Percentiles rank a stretch among this genome's conserved stretches.
phyloP scores from a whole-genome alignment of 2,888 invertebrate species.

The Hyalella azteca region DNA sequence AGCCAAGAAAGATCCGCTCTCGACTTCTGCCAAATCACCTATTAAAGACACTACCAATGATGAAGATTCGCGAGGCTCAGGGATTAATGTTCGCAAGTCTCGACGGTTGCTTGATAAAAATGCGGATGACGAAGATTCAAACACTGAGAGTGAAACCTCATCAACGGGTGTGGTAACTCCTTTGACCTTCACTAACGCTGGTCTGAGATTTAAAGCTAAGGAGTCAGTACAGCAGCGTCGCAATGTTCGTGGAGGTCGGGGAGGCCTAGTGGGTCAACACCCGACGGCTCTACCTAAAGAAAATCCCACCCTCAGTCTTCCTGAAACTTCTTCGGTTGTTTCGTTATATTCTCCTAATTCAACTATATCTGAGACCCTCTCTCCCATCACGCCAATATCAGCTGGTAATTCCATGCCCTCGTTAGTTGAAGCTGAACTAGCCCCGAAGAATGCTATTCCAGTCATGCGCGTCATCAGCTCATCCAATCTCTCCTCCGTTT shows the following conservation, averaged over 20 bases:
- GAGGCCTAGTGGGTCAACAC: background rate
- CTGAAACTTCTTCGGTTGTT: background rate
- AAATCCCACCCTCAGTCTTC: slow-evolving; percentile 19
- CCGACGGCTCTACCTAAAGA: slow-evolving; percentile 10
- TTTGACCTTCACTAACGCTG: slow-evolving; percentile 20
- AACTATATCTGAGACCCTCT: slow-evolving; percentile 4
- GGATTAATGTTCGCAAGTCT: slow-evolving; percentile 43
- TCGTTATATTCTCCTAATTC: background rate
- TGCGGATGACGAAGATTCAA: slow-evolving; percentile 45
- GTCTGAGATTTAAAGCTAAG: background rate
- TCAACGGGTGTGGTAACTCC: slow-evolving; percentile 14
- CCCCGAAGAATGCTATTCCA: background rate
- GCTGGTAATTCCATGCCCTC: slow-evolving; percentile 3
- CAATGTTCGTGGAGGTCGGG: background rate
- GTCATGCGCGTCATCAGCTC: slow-evolving; percentile 22
- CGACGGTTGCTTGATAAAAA: slow-evolving; percentile 51
- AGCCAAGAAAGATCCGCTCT: slow-evolving; percentile 41
- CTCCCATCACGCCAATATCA: slow-evolving; percentile 10
- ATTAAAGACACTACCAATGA: slow-evolving; percentile 5
- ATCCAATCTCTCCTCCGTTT: background rate
- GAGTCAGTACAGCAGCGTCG: background rate
- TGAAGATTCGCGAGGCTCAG: background rate
- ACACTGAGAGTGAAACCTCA: background rate
- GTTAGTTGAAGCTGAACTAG: background rate
- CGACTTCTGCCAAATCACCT: background rate